phyloP scores from a whole-genome alignment of 2,113 vertebrate species.

The Spea bombifrons region DNA sequence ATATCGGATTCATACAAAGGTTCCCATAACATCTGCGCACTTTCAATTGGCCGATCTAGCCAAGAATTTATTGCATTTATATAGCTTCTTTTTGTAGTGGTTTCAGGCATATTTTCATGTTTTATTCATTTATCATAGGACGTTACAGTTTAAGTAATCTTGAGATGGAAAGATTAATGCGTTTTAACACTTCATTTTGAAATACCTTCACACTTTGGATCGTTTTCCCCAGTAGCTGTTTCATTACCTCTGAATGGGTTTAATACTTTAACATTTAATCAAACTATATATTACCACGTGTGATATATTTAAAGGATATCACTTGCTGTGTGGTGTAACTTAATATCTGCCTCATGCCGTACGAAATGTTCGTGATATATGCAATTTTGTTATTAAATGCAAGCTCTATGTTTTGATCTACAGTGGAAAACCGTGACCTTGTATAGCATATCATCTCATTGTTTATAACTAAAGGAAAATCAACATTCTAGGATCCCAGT shows the following conservation, averaged over 20 bases:
- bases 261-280: conserved; percentile 69
- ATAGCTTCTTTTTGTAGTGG: not conserved
- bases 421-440: conserved; percentile 77
- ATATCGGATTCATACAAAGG: not conserved
- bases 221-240: conserved; percentile 62
- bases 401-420: conserved; percentile 77
- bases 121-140: not conserved
- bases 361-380: conserved; percentile 77
- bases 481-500: conserved; percentile 75
- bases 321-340: conserved; percentile 71
- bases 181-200: conserved; percentile 8
- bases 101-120: not conserved
- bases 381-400: conserved; percentile 75
- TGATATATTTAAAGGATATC: conserved; percentile 68
- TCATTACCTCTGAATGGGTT: conserved; percentile 62
- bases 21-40: not conserved
- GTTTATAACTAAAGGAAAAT: conserved; percentile 81
- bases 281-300: conserved; percentile 72
- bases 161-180: not conserved
- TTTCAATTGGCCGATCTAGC: not conserved
- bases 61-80: conserved; percentile 7
- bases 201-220: conserved; percentile 56
- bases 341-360: conserved; percentile 63
- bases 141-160: not conserved
- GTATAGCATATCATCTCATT: conserved; percentile 76